Evolutionary conservation across 2,113 vertebrate genomes (phyloP).

Genomic region (Pelecanoides urinatrix): DNA sequence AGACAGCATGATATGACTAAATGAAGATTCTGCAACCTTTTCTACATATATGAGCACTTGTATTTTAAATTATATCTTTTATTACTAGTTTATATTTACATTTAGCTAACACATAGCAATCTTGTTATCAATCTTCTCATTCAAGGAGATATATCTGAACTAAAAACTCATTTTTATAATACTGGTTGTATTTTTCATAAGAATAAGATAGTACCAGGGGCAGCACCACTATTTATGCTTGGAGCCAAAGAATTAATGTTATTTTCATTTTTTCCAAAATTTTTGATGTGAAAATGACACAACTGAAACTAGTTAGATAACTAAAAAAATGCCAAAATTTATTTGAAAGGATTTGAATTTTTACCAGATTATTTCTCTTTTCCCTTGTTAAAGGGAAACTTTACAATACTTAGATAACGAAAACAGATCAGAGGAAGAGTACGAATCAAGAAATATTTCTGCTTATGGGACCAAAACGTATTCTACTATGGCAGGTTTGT

Average conservation of each 20-base stretch:
- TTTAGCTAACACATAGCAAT: neutral
- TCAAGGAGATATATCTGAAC: neutral
- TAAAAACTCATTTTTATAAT: neutral
- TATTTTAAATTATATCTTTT: neutral
- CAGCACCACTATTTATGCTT: neutral
- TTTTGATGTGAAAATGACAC: neutral
- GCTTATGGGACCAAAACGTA: neutral
- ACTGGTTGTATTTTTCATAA: neutral
- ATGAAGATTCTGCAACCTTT: neutral
- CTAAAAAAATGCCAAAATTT: neutral
- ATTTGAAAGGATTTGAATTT: neutral
- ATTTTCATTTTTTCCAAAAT: neutral
- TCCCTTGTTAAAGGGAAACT: neutral
- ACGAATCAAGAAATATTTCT: neutral
- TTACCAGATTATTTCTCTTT: neutral
- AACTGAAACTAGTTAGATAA: neutral
- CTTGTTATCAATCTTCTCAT: neutral
- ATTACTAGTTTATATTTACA: neutral
- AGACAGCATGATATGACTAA: neutral
- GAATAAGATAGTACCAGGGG: neutral
- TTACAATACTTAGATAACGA: neutral
- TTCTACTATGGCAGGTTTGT: neutral
- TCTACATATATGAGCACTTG: neutral
- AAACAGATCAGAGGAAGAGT: neutral
- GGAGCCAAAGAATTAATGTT: neutral